Conservation (phyloP, 2,888 invertebrate genomes). For the Gastrophysa polygoni region DNA sequence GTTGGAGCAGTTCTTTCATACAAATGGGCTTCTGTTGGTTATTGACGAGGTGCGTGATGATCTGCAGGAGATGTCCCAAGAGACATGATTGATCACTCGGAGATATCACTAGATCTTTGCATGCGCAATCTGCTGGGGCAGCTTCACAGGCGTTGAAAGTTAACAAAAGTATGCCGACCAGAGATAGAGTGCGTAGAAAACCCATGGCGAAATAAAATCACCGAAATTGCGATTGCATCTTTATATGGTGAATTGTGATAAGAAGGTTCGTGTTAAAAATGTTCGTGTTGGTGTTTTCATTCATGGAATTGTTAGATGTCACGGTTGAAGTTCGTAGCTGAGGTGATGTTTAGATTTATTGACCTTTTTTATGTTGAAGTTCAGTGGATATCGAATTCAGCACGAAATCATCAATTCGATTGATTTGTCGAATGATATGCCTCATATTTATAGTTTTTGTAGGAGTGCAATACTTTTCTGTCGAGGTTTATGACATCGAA, state of each 20-base stretch:
- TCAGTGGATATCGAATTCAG: neutral
- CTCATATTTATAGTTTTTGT: no score
- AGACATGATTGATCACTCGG: conserved; percentile 45
- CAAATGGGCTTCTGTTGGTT: conserved; percentile 33
- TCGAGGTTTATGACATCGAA: no score
- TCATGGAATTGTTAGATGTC: conserved; percentile 7
- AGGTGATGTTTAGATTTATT: conserved; percentile 19
- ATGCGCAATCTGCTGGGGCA: conserved; percentile 34
- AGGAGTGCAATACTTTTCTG: no score
- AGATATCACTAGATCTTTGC: conserved; percentile 30
- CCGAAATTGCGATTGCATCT: neutral
- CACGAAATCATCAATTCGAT: neutral
- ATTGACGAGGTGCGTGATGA: conserved; percentile 43
- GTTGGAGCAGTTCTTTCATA: conserved; percentile 19
- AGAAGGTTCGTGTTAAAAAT: conserved; percentile 8
- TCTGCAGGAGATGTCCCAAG: conserved; percentile 44
- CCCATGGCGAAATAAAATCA: conserved; percentile 18
- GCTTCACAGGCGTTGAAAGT: conserved; percentile 8
- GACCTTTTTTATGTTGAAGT: conserved; percentile 12
- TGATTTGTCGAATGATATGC: neutral
- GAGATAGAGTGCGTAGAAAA: conserved; percentile 16
- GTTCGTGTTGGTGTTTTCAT: conserved; percentile 5
- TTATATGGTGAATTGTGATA: conserved; percentile 7
- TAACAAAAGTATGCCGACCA: conserved; percentile 14
- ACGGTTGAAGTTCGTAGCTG: conserved; percentile 12